Conservation (phyloP, 2,113 vertebrate species). For the Aramus guarauna region DNA sequence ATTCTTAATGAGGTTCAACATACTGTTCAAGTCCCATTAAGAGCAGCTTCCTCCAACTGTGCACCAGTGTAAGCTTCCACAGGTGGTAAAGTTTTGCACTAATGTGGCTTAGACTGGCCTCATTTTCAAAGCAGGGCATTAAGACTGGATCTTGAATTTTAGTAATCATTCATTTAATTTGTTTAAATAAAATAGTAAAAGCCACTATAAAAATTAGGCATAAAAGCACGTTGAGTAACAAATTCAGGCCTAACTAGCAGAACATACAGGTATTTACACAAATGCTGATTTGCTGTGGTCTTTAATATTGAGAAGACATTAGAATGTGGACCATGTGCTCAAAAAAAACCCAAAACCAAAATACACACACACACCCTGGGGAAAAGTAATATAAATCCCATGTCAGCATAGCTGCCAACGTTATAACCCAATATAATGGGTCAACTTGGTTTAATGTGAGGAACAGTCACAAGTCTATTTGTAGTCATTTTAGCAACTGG, state of each 20-base stretch:
- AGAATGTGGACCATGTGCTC: not conserved
- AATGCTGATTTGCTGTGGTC: not conserved
- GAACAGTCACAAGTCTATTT: not conserved
- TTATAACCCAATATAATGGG: not conserved
- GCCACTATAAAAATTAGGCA: not conserved
- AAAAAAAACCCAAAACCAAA: not conserved
- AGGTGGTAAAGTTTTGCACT: not conserved
- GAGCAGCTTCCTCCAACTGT: slow-evolving; percentile 9
- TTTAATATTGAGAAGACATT: not conserved
- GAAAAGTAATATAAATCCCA: not conserved
- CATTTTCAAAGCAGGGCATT: not conserved
- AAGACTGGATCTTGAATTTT: not conserved
- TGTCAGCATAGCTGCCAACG: not conserved
- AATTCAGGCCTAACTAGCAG: not conserved
- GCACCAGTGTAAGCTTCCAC: not conserved
- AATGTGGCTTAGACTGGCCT: not conserved
- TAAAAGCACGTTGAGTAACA: slow-evolving; percentile 2
- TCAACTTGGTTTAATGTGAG: not conserved
- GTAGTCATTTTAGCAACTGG: not conserved
- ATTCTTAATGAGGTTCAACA: slow-evolving; percentile 26
- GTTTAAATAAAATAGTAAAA: slow-evolving; percentile 36
- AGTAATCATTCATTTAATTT: not conserved
- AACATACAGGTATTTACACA: slow-evolving; percentile 20
- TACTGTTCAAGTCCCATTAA: slow-evolving; percentile 10
- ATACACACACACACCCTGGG: not conserved